Base-by-base conservation (phyloP, 2,113 vertebrate species). In the Isichthys henryi region DNA sequence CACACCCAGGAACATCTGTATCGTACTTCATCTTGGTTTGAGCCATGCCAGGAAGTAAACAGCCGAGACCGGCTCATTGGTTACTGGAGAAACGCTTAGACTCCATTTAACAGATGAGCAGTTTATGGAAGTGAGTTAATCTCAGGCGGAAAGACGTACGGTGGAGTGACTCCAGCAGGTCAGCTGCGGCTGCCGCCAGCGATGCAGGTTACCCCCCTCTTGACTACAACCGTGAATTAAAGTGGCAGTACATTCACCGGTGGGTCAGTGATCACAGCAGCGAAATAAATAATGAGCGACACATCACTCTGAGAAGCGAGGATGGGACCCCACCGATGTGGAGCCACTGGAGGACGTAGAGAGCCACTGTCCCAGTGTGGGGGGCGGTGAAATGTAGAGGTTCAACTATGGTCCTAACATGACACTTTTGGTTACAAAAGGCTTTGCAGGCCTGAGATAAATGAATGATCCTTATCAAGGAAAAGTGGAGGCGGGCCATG, bases 41-140 rank as follows among this genome's bases (percentile, higher is more conserved):
- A 21, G 5, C 53, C 52, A 31, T 48, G 50, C 77, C 77, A 4
- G 19, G 56, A 17, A 43, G 80, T 89, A 89, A 89, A 89, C 88
- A 89, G 43, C 82, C 39, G 9, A 17, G 83, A 35, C 45, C 17
- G 46, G 15, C 83, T 66, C 83, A 86, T 74, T n/a, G 19, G 83
- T 46, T 86, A 89, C 83, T 89, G 85, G 21, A 86, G 58, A 56
- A 84, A 89, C 53, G 70, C 45, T 86, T 46, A 89, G n/a, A 66
- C 53, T 43, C 83, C 46, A 74, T 86, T 89, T 89, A 86, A 62
- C 89, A 86, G 82, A 70, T 35, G 89, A 89, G 53, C 89, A 89
- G 85, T 86, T 86, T 49, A 86, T 27, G 62, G 83, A 89, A 86
- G 86, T 70, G 66, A 89, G 82, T 70, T 85, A 70, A 86, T 70